Evolutionary conservation across 2,888 invertebrate species (phyloP).

Genomic region (Trimorus sp.): DNA sequence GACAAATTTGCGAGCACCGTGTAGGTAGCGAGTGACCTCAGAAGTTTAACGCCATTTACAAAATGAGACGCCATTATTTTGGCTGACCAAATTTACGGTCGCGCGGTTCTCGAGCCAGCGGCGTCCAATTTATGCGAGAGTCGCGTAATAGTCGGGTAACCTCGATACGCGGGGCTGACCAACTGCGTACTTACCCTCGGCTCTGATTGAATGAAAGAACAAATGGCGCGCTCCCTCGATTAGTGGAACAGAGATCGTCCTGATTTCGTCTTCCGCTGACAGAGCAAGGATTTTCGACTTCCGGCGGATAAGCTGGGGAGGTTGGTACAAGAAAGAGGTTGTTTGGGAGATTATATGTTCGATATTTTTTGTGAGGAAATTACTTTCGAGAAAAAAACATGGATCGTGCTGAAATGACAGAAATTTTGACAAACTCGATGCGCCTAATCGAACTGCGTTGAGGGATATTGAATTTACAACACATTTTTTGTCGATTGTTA

Average conservation of each 20-base stretch:
- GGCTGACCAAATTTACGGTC: slow-evolving; percentile 79
- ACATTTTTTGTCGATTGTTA: too few relatives aligned
- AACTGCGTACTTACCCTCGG: slow-evolving; percentile 62
- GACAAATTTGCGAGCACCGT: slow-evolving; percentile 58
- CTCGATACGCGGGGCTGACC: slow-evolving; percentile 62
- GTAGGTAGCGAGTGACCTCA: slow-evolving; percentile 53
- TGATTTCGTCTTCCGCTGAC: slow-evolving; percentile 3
- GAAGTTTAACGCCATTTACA: slow-evolving; percentile 81
- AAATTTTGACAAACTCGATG: too few relatives aligned
- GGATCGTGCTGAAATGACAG: too few relatives aligned
- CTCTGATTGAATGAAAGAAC: slow-evolving; percentile 77
- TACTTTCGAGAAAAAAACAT: too few relatives aligned
- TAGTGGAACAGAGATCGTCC: slow-evolving; percentile 14
- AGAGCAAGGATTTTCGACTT: background rate
- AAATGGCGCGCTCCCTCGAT: slow-evolving; percentile 67
- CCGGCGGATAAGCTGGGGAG: too few relatives aligned
- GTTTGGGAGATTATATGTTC: too few relatives aligned
- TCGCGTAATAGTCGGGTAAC: slow-evolving; percentile 79
- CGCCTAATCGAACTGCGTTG: too few relatives aligned
- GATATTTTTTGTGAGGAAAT: too few relatives aligned
- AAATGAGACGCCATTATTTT: slow-evolving; percentile 82
- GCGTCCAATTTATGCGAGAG: slow-evolving; percentile 80
- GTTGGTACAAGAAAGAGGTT: too few relatives aligned
- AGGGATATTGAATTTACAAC: too few relatives aligned
- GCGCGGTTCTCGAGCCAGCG: slow-evolving; percentile 78